Base-by-base conservation (phyloP, 2,113 vertebrate genomes). In the Sorex fumeus region DNA sequence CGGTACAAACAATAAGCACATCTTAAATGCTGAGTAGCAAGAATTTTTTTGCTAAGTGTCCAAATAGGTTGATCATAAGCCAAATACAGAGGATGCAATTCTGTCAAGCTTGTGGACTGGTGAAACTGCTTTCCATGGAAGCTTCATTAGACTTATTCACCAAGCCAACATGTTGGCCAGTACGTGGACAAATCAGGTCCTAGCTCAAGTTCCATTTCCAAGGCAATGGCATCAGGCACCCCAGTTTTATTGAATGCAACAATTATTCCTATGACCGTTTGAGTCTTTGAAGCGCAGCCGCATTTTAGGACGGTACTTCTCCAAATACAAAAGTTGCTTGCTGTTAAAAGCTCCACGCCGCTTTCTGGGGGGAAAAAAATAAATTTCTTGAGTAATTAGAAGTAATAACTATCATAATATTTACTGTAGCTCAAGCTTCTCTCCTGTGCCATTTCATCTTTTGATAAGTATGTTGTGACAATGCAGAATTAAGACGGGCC, bases 281-380 rank as follows among this genome's bases (percentile, higher is more conserved):
- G 99, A 99, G 95, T 99, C 99, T 98, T 99, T 99, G 97, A 99
- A 99, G 96, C 99, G 99, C 96, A 99, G 98, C 83, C 99, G 99
- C 99, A 99, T 99, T 98, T 99, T 99, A 97, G 99, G 99, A 98
- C 99, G 99, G 98, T 99, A 99, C 97, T 99, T 99, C 98, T 99
- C 99, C 98, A 99, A 98, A 97, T 99, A 99, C 96, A 99, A 98
- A 95, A 99, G 99, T 97, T 99, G 99, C 97, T 99, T 99, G 98
- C 99, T 99, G 97, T 99, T 99, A 97, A 99, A 99, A 79, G 99
- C 99, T 98, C 99, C 99, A 74, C 99, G 98, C n/a, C 99, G 98
- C 97, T 99, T 99, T 98, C 99, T 99, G 93, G 10, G 92, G 30
- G 27, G 28, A 45, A 43, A 10, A 72, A 53, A 92, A 62, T 45